These are phyloP conservation scores for Protonibea diacanthus DNA, from an alignment of 2,797 vertebrate genomes.

Conservation along the genomic window DNA sequence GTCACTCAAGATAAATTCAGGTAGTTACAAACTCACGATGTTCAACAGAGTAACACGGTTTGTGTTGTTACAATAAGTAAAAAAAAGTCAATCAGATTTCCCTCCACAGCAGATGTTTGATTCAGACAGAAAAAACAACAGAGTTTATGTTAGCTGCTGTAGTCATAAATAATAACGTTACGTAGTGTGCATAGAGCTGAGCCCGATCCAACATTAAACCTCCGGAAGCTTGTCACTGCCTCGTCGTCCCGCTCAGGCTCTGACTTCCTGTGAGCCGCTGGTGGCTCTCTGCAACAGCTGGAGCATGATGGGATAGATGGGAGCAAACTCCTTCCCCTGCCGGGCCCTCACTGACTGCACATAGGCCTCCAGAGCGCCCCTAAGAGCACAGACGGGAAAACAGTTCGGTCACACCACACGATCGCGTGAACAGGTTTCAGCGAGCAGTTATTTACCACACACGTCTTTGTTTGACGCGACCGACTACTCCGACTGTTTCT, in stretches of 20 bases:
- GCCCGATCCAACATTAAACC: background rate
- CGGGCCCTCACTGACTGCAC: conserved; percentile 92
- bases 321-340: conserved; percentile 95
- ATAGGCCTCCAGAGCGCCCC: conserved; percentile 95
- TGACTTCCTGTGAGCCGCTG: conserved; percentile 76
- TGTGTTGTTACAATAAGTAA: too few relatives aligned
- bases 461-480: too few relatives aligned
- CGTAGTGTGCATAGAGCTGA: background rate
- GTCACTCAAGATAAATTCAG: background rate
- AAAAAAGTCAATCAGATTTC: background rate
- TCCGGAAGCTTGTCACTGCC: background rate
- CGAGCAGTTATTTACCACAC: background rate
- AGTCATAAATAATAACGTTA: background rate
- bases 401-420: background rate
- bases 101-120: background rate
- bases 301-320: conserved; percentile 97
- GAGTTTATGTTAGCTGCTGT: background rate
- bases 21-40: background rate
- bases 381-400: conserved; percentile 62
- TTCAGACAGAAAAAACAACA: background rate
- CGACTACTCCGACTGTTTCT: too few relatives aligned
- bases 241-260: conserved; percentile 28
- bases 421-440: background rate
- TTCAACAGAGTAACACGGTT: background rate
- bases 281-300: conserved; percentile 93